phyloP scores from a whole-genome alignment of 2,888 invertebrate genomes.

The Macrophya annulata region DNA sequence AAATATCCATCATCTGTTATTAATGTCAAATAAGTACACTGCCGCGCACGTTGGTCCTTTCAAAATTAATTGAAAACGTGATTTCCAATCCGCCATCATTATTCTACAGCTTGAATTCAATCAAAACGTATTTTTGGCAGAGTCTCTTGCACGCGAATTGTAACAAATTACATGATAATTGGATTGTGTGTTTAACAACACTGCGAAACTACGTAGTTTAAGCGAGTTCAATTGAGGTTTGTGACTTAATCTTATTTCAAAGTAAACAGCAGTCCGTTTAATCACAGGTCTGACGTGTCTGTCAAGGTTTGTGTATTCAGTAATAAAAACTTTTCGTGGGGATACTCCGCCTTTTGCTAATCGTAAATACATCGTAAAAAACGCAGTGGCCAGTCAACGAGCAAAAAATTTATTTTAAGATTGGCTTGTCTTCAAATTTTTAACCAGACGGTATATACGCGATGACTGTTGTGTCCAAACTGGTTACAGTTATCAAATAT shows the following conservation, averaged over 20 bases:
- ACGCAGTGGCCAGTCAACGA: neutral
- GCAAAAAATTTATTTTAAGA: slow-evolving; percentile 34
- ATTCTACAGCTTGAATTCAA: neutral
- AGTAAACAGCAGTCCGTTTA: slow-evolving; percentile 36
- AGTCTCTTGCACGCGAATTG: neutral
- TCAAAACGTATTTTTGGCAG: neutral
- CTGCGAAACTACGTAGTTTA: slow-evolving; percentile 21
- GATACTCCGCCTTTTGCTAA: slow-evolving; percentile 22
- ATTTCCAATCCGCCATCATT: neutral
- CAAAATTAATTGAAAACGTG: neutral
- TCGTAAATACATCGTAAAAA: slow-evolving; percentile 46
- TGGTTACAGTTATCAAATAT: slow-evolving; percentile 10
- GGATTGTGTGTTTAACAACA: neutral
- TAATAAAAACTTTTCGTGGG: slow-evolving; percentile 29
- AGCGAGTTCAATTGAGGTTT: neutral
- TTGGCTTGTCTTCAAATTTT: slow-evolving; percentile 16
- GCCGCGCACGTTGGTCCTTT: neutral
- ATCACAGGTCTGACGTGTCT: slow-evolving; percentile 14
- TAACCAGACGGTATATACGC: neutral
- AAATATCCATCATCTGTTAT: neutral
- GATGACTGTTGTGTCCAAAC: slow-evolving; percentile 5
- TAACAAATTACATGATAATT: neutral
- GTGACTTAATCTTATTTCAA: slow-evolving; percentile 28
- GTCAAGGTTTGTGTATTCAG: slow-evolving; percentile 28
- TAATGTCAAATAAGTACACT: slow-evolving; percentile 15